phyloP scores from a whole-genome alignment of 2,888 invertebrate genomes.

The Rapana venosa region DNA sequence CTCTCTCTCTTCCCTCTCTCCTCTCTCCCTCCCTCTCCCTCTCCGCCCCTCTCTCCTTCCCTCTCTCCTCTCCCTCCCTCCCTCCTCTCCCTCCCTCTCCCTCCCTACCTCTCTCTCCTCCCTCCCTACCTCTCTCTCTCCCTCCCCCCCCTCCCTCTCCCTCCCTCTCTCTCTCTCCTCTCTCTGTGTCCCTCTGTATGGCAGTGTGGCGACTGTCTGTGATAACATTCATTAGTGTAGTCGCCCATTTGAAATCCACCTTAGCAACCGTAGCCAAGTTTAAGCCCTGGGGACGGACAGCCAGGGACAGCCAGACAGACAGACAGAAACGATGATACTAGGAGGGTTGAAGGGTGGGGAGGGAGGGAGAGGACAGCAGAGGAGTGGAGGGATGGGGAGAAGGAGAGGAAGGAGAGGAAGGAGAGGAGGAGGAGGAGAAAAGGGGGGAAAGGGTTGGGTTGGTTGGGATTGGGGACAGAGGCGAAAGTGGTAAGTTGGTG shows the following conservation, averaged over 20 bases:
- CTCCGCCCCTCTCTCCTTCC: no score
- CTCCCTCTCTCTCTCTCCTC: background rate
- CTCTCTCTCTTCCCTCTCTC: no score
- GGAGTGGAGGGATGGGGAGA: background rate
- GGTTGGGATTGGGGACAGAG: background rate
- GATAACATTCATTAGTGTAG: no score
- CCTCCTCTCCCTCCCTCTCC: background rate
- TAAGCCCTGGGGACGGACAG: no score
- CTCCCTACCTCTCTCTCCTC: background rate
- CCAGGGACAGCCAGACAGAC: background rate
- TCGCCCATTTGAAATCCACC: slow-evolving; percentile 29
- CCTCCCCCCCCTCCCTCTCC: background rate
- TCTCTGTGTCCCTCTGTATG: background rate
- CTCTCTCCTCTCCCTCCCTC: no score
- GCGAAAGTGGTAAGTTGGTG: no score
- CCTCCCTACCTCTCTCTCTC: slow-evolving; percentile 1
- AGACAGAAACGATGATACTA: background rate
- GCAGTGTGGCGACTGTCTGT: no score
- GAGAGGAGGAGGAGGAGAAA: background rate
- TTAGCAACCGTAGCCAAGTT: slow-evolving; percentile 20
- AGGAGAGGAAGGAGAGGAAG: background rate
- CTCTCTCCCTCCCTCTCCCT: no score
- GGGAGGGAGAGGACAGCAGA: background rate
- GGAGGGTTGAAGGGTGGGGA: background rate
- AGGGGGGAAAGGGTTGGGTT: background rate